These are phyloP conservation scores for Puma concolor DNA, from an alignment of 2,113 vertebrate genomes.

Conservation along the genomic window DNA sequence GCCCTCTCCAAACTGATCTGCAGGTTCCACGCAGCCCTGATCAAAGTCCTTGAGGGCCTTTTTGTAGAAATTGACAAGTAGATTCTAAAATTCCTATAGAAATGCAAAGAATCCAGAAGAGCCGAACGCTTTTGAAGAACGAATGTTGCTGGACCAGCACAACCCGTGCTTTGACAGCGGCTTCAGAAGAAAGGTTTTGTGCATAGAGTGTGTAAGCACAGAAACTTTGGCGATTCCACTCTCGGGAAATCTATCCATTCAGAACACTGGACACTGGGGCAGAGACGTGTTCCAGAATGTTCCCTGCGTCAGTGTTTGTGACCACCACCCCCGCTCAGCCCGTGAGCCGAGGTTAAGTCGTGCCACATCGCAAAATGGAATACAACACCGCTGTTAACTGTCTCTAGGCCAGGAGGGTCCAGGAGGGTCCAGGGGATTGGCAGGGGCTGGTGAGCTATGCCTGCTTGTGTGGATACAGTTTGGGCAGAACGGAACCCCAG, in stretches of 20 bases:
- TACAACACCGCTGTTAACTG: no score
- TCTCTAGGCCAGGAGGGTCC: neutral
- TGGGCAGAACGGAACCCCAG: rapidly evolving
- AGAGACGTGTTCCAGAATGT: neutral
- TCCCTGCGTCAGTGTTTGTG: neutral
- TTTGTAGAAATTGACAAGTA: neutral
- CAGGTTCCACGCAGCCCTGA: neutral
- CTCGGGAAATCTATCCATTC: neutral
- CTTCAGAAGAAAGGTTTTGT: neutral
- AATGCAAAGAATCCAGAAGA: neutral
- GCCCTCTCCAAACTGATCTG: neutral
- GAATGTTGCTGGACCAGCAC: no score
- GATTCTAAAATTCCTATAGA: neutral
- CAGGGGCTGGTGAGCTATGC: neutral
- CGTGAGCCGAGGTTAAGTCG: rapidly evolving
- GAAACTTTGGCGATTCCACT: neutral
- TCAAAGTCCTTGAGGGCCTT: neutral
- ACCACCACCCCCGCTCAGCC: neutral
- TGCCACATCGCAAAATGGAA: rapidly evolving
- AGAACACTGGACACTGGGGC: neutral
- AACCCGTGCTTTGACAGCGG: no score
- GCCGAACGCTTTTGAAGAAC: neutral
- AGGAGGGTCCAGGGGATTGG: neutral
- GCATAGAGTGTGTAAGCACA: rapidly evolving
- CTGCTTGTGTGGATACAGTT: neutral